Conservation (phyloP, 1,140 invertebrate species). For the Drosophila pandora region DNA sequence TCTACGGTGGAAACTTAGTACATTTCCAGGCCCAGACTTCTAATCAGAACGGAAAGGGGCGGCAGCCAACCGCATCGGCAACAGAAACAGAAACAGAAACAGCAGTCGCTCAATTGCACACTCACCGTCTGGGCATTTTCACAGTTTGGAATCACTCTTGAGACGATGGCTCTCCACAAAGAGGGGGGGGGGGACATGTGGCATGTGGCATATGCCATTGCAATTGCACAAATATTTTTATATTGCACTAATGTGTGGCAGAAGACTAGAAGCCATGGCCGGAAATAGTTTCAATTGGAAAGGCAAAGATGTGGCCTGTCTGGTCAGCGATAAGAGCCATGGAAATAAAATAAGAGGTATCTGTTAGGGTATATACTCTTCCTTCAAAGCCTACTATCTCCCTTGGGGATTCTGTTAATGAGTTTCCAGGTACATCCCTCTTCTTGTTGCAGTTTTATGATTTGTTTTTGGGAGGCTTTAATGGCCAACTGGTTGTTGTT, state of each 20-base stretch:
- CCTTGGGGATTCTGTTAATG: neutral
- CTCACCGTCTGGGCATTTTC: conserved; percentile 74
- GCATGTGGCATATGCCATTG: conserved; percentile 63
- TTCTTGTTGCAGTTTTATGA: neutral
- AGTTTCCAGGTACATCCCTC: neutral
- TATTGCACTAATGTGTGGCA: conserved; percentile 31
- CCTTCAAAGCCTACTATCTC: no score
- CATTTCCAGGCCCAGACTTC: conserved; percentile 8
- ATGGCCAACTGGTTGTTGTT: conserved; percentile 36
- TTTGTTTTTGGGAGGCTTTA: conserved; percentile 25
- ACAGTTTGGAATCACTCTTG: conserved; percentile 60
- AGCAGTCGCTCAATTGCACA: conserved; percentile 73
- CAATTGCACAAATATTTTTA: conserved; percentile 62
- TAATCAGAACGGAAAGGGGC: neutral
- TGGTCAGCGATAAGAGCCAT: conserved; percentile 16
- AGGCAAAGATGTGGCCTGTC: conserved; percentile 34
- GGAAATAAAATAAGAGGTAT: no score
- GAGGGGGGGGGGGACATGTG: conserved; percentile 64
- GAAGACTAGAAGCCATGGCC: neutral
- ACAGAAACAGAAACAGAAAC: conserved; percentile 4
- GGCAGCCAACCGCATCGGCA: conserved; percentile 24
- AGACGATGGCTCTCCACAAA: conserved; percentile 37
- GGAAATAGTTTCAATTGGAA: conserved; percentile 47
- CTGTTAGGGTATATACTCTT: neutral
- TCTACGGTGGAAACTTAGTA: neutral